Evolutionary conservation across 2,888 invertebrate genomes (phyloP), one percentile per base, ranked within the genome.

Genomic region (Malacosoma neustria): DNA sequence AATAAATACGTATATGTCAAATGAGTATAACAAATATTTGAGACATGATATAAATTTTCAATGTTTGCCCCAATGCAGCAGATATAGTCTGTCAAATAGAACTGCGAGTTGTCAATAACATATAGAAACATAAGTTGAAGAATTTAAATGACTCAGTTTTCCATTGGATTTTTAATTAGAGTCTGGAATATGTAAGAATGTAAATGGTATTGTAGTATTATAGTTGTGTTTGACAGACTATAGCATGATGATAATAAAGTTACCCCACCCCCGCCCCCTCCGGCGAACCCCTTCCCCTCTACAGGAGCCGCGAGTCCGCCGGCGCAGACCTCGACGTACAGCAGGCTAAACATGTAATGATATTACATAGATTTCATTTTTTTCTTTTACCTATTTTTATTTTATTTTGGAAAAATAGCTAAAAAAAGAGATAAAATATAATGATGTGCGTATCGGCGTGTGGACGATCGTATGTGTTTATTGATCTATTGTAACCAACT

Each of bases 361-460:
- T 62, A 74, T 67, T 68, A 71, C 60, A 77, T 72, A 81, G 75
- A 80, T 72, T 71, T 63, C 67, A 76, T 75, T 65, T 70, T 76
- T 72, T 62, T 67, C 74, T 72, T 53, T 56, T 68, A 73, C 68
- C 55, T 61, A 54, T 59, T 73, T 73, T 69, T 61, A 60, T 61
- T 68, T 71, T n/a, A n/a, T 77, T 82, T 82, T 74, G 71, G 64
- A 76, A 72, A 71, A 67, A 72, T 76, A 79, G 76, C 67, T 60
- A 67, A 69, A 69, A 63, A 71, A 66, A 72, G 64, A 76, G 61
- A 51, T 30, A 48, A 62, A 65, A 71, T 72, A 68, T 74, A 22
- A 81, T 85, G 81, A 84, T 84, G 84, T 84, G 84, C 82, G 82
- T 81, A 79, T 72, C 72, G 69, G 70, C 70, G 82, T 81, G 80